A percentile compares a stretch with the other conserved stretches of the same genome.
Evolutionary conservation across 2,888 invertebrate genomes (phyloP).

Genomic region (Cantharis lateralis): DNA sequence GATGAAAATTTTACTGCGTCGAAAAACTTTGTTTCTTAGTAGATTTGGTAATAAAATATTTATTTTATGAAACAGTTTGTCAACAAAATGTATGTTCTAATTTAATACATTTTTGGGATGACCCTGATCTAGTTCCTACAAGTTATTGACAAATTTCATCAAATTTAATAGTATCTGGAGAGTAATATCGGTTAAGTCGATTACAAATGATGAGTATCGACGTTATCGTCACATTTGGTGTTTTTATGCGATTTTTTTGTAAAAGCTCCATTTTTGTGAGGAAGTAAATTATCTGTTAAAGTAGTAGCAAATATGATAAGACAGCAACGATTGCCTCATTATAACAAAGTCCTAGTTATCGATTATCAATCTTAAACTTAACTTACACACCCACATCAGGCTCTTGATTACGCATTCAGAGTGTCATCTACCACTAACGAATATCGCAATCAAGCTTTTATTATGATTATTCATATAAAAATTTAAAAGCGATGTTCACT

Average conservation of each 20-base stretch:
- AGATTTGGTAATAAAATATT: background rate
- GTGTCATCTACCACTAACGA: slow-evolving; percentile 20
- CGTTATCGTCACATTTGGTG: background rate
- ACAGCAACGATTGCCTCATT: slow-evolving; percentile 9
- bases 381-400: slow-evolving; percentile 11
- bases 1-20: background rate
- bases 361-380: slow-evolving; percentile 27
- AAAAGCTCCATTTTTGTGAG: background rate
- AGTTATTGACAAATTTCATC: background rate
- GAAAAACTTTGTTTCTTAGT: background rate
- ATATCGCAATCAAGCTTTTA: slow-evolving; percentile 20
- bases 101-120: background rate
- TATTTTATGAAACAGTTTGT: background rate
- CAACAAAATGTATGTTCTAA: background rate
- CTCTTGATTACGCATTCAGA: slow-evolving; percentile 20
- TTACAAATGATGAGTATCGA: slow-evolving; percentile 5
- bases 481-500: background rate
- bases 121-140: background rate
- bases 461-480: slow-evolving; percentile 12
- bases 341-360: slow-evolving; percentile 16
- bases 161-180: slow-evolving; percentile 1
- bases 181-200: slow-evolving; percentile 8
- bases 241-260: background rate
- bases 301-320: slow-evolving; percentile 1
- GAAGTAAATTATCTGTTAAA: background rate